Evolutionary conservation across 2,888 invertebrate genomes (phyloP).

Genomic region (Melanargia galathea): DNA sequence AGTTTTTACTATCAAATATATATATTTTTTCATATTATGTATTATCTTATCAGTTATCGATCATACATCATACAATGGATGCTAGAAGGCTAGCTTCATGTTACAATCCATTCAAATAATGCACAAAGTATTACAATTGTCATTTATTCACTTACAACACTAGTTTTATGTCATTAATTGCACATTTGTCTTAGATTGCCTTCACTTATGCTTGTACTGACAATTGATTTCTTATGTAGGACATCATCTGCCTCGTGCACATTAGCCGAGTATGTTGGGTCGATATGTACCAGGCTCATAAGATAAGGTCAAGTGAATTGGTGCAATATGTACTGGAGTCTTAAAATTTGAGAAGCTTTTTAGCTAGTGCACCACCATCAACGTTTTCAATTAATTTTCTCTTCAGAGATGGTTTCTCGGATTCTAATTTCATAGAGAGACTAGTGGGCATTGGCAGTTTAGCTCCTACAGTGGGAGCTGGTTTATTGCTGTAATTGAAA

Average conservation of each 20-base stretch:
- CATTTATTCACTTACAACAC: conserved; percentile 28
- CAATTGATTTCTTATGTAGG: too few relatives aligned
- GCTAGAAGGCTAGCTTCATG: conserved; percentile 39
- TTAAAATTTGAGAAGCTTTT: conserved; percentile 85
- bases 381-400: conserved; percentile 87
- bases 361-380: conserved; percentile 86
- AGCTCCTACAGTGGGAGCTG: conserved; percentile 91
- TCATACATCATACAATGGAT: conserved; percentile 30
- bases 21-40: conserved; percentile 41
- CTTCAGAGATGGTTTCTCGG: conserved; percentile 87
- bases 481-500: conserved; percentile 86
- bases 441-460: conserved; percentile 90
- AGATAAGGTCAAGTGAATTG: neutral
- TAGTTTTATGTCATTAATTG: conserved; percentile 29
- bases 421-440: conserved; percentile 80
- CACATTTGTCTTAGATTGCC: conserved; percentile 26
- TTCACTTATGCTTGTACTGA: neutral
- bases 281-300: neutral
- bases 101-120: conserved; percentile 28
- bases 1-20: conserved; percentile 39
- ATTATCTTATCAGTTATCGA: conserved; percentile 23
- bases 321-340: neutral
- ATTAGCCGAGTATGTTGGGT: too few relatives aligned
- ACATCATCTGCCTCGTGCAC: too few relatives aligned
- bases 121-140: conserved; percentile 19